Evolutionary conservation across 2,797 vertebrate species (phyloP).

Genomic region (Champsocephalus gunnari): DNA sequence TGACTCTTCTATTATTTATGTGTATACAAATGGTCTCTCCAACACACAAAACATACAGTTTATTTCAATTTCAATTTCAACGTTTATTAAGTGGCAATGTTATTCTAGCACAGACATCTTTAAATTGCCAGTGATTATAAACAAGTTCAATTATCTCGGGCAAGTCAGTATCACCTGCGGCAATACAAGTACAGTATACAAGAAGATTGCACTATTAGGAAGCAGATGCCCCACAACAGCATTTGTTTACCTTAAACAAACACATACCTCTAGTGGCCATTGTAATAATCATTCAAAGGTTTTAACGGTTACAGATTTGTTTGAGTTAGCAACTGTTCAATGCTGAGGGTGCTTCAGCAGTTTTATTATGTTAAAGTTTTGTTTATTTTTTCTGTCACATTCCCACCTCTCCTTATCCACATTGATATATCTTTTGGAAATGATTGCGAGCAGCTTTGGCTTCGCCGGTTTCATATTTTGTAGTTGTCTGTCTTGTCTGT

Average conservation of each 20-base stretch:
- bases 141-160: background rate
- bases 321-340: no score
- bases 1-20: background rate
- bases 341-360: no score
- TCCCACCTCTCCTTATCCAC: background rate
- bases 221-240: background rate
- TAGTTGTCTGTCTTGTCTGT: background rate
- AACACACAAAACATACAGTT: background rate
- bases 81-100: background rate
- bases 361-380: no score
- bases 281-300: background rate
- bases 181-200: background rate
- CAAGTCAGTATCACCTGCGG: slow-evolving; percentile 8
- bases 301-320: no score
- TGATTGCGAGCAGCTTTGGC: background rate
- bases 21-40: background rate
- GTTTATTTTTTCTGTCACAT: no score
- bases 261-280: background rate
- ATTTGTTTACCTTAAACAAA: background rate
- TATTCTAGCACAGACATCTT: background rate
- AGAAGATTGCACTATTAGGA: background rate
- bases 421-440: background rate
- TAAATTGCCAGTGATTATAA: background rate
- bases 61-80: background rate
- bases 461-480: background rate